Conservation (phyloP, 2,113 vertebrate genomes). For the Eurypyga helias region DNA sequence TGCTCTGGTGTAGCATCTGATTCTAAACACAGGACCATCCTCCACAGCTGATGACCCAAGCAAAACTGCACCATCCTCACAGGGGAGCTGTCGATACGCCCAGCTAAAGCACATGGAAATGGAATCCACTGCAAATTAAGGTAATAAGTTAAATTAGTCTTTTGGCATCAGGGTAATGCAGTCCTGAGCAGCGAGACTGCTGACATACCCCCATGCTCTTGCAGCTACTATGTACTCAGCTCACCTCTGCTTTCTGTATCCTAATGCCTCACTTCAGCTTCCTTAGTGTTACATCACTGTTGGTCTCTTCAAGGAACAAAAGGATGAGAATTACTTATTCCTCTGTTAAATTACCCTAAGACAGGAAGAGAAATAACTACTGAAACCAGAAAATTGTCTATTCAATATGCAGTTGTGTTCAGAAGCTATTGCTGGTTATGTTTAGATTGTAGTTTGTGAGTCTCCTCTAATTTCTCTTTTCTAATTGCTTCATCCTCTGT, state of each 20-base stretch:
- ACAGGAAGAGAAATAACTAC: neutral
- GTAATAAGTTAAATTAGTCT: neutral
- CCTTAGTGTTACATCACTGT: neutral
- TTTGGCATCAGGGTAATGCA: neutral
- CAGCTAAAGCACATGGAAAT: neutral
- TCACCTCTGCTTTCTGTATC: neutral
- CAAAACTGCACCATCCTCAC: neutral
- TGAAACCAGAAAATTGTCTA: neutral
- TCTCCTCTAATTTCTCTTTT: neutral
- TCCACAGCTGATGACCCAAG: neutral
- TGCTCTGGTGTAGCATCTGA: accelerated
- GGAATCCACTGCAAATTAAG: neutral
- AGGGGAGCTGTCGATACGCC: neutral
- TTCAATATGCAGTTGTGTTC: neutral
- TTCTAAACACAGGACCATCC: neutral
- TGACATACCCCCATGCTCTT: neutral
- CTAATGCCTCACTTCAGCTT: neutral
- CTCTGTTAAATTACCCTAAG: neutral
- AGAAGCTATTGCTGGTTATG: neutral
- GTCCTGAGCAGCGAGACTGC: neutral
- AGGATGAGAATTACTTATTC: neutral
- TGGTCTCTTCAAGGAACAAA: neutral
- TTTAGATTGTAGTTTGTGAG: neutral
- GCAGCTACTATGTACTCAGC: neutral
- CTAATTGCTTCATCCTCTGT: neutral